A percentile compares a stretch with the other conserved stretches of the same genome.
These are phyloP conservation scores for human (Homo sapiens) DNA, from an alignment of 2,113 vertebrate genomes.

Conservation along the genomic window GRCh38 chr11:38677501-38678000, in stretches of 20 bases:
- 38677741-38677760: neutral
- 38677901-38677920: neutral
- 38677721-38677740: neutral
- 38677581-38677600: neutral
- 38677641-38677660: neutral
- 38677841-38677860: neutral
- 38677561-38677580: neutral
- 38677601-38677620: neutral
- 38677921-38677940: neutral
- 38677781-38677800: neutral
- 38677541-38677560: neutral
- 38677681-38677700: neutral
- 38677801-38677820: neutral
- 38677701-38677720: neutral
- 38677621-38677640: neutral
- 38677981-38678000: neutral
- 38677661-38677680: neutral
- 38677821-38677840: neutral
- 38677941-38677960: neutral
- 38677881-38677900: neutral
- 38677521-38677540: neutral
- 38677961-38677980: neutral
- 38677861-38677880: neutral
- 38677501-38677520: neutral
- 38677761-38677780: neutral